These are phyloP conservation scores for Pterophyllum scalare DNA, from an alignment of 2,113 vertebrate species.

Conservation along the genomic window DNA sequence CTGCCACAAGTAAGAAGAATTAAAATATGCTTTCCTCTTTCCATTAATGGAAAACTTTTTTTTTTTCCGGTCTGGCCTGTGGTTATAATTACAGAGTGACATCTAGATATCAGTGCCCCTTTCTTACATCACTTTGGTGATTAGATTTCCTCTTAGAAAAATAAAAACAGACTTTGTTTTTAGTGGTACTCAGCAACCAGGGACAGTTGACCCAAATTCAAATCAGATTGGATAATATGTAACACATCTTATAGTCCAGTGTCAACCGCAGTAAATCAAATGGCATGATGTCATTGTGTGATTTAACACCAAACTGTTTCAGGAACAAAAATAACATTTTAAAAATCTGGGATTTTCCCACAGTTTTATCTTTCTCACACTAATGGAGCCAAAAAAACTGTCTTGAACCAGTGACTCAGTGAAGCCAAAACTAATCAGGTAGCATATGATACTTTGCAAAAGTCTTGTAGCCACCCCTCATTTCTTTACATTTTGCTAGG, in stretches of 20 bases:
- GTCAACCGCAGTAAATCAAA: slow-evolving; percentile 28
- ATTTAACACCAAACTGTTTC: slow-evolving; percentile 3
- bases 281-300: not conserved
- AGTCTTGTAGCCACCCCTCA: not conserved
- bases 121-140: slow-evolving; percentile 53
- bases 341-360: slow-evolving; percentile 35
- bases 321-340: slow-evolving; percentile 35
- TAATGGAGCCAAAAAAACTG: not conserved
- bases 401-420: not conserved
- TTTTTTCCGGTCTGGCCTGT: slow-evolving; percentile 34
- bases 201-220: slow-evolving; percentile 22
- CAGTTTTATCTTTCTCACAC: slow-evolving; percentile 19
- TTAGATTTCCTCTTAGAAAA: slow-evolving; percentile 51
- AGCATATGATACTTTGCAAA: not conserved
- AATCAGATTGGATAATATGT: slow-evolving; percentile 20
- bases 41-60: slow-evolving; percentile 48
- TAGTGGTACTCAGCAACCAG: not conserved
- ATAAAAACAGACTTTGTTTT: slow-evolving; percentile 61
- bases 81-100: slow-evolving; percentile 61
- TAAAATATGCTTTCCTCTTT: slow-evolving; percentile 66
- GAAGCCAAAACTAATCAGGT: not conserved
- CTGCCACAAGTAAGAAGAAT: slow-evolving; percentile 31
- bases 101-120: slow-evolving; percentile 32
- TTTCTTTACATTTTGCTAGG: not conserved
- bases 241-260: slow-evolving; percentile 19